phyloP scores from a whole-genome alignment of 2,888 invertebrate genomes.

The Callimorpha dominula region DNA sequence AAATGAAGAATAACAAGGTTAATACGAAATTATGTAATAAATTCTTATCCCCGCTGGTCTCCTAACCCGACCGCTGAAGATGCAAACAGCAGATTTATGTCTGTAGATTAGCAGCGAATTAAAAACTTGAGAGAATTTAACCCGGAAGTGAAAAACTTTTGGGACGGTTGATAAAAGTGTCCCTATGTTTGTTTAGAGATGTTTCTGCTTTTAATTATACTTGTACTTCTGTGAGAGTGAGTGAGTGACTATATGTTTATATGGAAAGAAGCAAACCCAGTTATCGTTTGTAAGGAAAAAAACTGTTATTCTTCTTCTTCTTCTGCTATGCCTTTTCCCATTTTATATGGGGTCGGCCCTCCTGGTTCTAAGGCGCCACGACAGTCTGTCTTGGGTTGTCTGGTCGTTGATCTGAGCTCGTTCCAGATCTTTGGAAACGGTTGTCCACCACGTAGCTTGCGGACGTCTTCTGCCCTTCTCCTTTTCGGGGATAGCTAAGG shows the following conservation, averaged over 20 bases:
- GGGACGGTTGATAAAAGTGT: constrained; percentile 49
- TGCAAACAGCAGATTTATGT: constrained; percentile 65
- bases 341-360: no score
- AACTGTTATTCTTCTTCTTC: no score
- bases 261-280: background rate
- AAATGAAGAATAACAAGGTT: background rate
- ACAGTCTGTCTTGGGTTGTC: no score
- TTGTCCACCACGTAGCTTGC: no score
- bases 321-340: no score
- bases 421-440: no score
- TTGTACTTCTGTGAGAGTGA: background rate
- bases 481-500: no score
- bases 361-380: no score
- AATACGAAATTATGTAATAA: background rate
- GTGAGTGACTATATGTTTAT: background rate
- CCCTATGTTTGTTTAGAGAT: constrained; percentile 44
- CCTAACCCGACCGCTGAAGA: constrained; percentile 42
- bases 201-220: constrained; percentile 10
- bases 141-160: constrained; percentile 55
- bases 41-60: constrained; percentile 18
- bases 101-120: constrained; percentile 62
- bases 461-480: no score
- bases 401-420: no score
- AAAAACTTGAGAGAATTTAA: constrained; percentile 56
- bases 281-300: background rate